A percentile compares a stretch with the other conserved stretches of the same genome.
These are phyloP conservation scores for Sycophila sp. DNA, from an alignment of 1,140 invertebrate genomes.

Conservation along the genomic window DNA sequence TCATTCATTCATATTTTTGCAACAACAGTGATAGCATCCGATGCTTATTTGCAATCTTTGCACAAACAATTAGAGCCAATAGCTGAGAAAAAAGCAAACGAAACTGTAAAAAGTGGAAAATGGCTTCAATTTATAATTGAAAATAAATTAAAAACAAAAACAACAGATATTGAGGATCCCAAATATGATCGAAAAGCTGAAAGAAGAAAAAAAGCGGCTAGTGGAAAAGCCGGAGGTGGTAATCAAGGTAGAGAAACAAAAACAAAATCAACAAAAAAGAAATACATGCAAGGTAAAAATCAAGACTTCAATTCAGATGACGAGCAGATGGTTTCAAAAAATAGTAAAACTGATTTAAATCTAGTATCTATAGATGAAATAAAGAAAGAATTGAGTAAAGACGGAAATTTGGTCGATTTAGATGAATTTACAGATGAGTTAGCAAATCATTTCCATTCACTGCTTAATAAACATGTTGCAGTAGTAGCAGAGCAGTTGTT, in stretches of 20 bases:
- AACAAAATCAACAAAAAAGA: constrained; percentile 91
- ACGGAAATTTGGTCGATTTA: constrained; percentile 73
- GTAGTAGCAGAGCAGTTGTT: constrained; percentile 73
- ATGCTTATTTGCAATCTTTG: constrained; percentile 75
- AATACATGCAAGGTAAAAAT: constrained; percentile 68
- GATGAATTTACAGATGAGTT: constrained; percentile 72
- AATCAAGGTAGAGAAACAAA: constrained; percentile 94
- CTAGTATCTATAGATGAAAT: constrained; percentile 78
- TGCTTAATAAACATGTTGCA: constrained; percentile 69
- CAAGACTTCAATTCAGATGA: constrained; percentile 74
- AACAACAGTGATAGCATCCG: constrained; percentile 57
- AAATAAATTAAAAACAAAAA: constrained; percentile 61
- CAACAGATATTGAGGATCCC: constrained; percentile 60
- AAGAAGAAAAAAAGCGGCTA: constrained; percentile 84
- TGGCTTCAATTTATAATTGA: constrained; percentile 61
- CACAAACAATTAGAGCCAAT: constrained; percentile 75
- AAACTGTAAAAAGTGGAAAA: constrained; percentile 74
- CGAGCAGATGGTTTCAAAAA: constrained; percentile 49
- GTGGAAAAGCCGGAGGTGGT: constrained; percentile 89
- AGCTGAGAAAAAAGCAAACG: constrained; percentile 78
- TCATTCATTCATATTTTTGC: constrained; percentile 54
- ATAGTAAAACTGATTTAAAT: constrained; percentile 66
- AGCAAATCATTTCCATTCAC: constrained; percentile 71
- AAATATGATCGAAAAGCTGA: constrained; percentile 87
- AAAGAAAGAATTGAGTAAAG: constrained; percentile 71